Evolutionary conservation across 2,113 vertebrate genomes (phyloP), one percentile per base, ranked within the genome.

Genomic region (Ctenodactylus gundi): DNA sequence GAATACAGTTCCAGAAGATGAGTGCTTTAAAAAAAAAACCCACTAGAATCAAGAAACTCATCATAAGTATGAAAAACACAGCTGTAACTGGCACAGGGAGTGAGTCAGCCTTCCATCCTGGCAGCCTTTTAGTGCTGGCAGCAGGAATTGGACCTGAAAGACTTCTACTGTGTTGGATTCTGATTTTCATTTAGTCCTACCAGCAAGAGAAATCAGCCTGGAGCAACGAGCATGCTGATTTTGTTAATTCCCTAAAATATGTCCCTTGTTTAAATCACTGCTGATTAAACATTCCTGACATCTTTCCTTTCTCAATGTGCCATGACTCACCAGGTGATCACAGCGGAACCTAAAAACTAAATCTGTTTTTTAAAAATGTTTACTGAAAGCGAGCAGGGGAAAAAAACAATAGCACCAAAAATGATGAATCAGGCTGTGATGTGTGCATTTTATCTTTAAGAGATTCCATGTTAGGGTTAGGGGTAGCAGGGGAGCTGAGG

Each of bases 11-110:
- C 73, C 67, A 97, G 93, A 70, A 96, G 89, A 96, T 93, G 93
- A 97, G 70, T 95, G 90, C 97, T 97, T 97, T 95, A 95, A 97
- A 97, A n/a, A n/a, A n/a, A n/a, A n/a, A n/a, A n/a, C n/a, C n/a
- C 97, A 92, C 2, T 97, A 70, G 96, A 98, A 98, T 98, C 96
- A 96, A 94, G 97, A 94, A 93, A 94, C 94, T 93, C 82, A 94
- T 98, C 97, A 94, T 5, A 18, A 93, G 72, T 86, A 96, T 81
- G 93, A 96, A 92, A 97, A 97, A 97, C 97, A 62, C 90, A 96
- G 95, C 95, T 97, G 96, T 29, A 78, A 95, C 51, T 95, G 96
- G 93, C 87, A 95, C 20, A 72, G 70, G 46, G 84, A 36, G 46
- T 97, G 96, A 98, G 88, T 98, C 97, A 97, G 65, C 60, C 91